Base-by-base conservation (phyloP, 2,797 vertebrate genomes). In the Catamblyrhynchus diadema region DNA sequence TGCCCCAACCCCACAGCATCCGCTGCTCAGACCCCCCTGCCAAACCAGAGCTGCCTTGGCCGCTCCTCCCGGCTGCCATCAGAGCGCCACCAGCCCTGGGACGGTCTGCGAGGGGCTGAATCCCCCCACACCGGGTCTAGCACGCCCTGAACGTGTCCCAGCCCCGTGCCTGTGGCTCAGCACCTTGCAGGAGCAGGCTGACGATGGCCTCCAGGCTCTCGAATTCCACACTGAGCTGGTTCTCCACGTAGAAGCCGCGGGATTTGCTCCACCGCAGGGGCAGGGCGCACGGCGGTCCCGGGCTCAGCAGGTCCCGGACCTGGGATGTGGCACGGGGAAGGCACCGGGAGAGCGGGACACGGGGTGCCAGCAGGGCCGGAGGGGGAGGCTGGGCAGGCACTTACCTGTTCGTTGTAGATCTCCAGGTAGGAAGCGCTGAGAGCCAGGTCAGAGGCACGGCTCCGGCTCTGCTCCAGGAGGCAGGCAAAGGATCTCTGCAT, bases 341-440 rank as follows among this genome's bases (percentile, higher is more conserved):
- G 42, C 41, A n/a, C 4, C 0, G 1, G n/a, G 7, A 10, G 10
- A 54, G 24, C 0, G 0, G 12, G 24, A 9, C 28, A 30, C 0
- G 0, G 50, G 9, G 21, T 51, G 57, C 30, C 28, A 19, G 44
- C 3, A 7, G 35, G 12, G 30, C 35, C 0, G 0, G 22, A 9
- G 44, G 4, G 41, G 9, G 27, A 0, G 1, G 53, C 8, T 1
- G 5, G 41, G 13, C 10, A 6, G 21, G 19, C 10, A 3, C 25
- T 57, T 23, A 98, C 98, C 96, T 98, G 98, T 28, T 98, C 98
- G 1, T 98, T 98, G 94, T 98, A 98, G 94, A 98, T 98, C 95
- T 98, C 98, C 90, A 98, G 81, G 73, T 98, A 98, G 77, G 98
- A 98, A 50, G 97, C 97, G 8, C 91, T 97, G 73, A 98, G 97